Evolutionary conservation across 2,797 vertebrate genomes (phyloP).

Genomic region (Tamandua tetradactyla): DNA sequence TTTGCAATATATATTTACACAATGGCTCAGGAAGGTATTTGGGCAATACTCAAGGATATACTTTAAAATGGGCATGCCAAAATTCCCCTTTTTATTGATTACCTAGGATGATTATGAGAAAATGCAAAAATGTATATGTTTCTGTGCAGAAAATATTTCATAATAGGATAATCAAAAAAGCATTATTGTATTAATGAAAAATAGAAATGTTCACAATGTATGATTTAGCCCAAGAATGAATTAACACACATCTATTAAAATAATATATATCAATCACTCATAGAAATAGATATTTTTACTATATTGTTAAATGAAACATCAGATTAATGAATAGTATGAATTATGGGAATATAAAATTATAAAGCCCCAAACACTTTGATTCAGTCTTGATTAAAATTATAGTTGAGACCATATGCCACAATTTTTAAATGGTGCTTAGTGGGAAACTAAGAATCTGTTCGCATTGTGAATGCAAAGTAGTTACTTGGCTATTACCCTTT

Average conservation of each 20-base stretch:
- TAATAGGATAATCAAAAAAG: not conserved
- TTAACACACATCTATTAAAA: not conserved
- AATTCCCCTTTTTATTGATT: not conserved
- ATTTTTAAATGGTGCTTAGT: constrained; percentile 44
- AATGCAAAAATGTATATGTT: not conserved
- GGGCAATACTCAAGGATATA: not conserved
- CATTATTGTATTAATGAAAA: constrained; percentile 19
- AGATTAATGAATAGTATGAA: constrained; percentile 20
- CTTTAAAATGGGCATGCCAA: not conserved
- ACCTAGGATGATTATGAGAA: not conserved
- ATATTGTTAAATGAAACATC: not conserved
- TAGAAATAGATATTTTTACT: constrained; percentile 15
- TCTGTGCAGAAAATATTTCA: not conserved
- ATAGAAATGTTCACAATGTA: not conserved
- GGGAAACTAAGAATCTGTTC: constrained; percentile 36
- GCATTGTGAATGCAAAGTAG: constrained; percentile 29
- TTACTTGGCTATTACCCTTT: constrained; percentile 39
- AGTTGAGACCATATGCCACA: not conserved
- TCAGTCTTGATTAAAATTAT: constrained; percentile 55
- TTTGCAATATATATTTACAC: not conserved
- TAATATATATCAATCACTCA: not conserved
- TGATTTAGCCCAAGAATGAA: not conserved
- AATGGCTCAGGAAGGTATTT: not conserved
- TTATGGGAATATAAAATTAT: constrained; percentile 47
- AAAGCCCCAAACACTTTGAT: constrained; percentile 33